These are phyloP conservation scores for Coenobita brevimanus DNA, from an alignment of 1,140 invertebrate genomes.

Conservation along the genomic window DNA sequence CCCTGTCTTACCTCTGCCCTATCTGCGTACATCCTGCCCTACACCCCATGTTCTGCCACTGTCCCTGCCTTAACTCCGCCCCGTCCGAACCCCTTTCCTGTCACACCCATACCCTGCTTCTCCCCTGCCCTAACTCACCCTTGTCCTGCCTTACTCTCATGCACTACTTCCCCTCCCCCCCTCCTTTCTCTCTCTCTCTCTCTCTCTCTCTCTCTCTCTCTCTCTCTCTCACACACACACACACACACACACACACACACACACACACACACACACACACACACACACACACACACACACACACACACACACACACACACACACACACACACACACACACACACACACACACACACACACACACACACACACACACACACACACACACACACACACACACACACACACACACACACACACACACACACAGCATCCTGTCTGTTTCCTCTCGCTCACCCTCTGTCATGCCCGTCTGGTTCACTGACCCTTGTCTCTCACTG, in stretches of 20 bases:
- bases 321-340: background rate
- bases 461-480: background rate
- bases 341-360: background rate
- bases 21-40: background rate
- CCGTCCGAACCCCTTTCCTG: background rate
- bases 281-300: conserved; percentile 11
- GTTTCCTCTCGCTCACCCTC: background rate
- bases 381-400: too few relatives aligned
- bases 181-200: background rate
- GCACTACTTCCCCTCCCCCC: background rate
- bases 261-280: conserved; percentile 11
- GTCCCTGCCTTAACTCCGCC: background rate
- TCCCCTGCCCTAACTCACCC: too few relatives aligned
- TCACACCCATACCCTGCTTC: too few relatives aligned
- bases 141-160: background rate
- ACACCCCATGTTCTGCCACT: background rate
- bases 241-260: conserved; percentile 11
- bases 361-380: too few relatives aligned
- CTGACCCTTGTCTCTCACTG: background rate
- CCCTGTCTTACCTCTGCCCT: background rate
- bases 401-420: background rate
- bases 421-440: too few relatives aligned
- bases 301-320: background rate
- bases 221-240: conserved; percentile 6
- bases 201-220: background rate